phyloP scores from a whole-genome alignment of 2,113 vertebrate genomes.

The Lasiurus borealis region DNA sequence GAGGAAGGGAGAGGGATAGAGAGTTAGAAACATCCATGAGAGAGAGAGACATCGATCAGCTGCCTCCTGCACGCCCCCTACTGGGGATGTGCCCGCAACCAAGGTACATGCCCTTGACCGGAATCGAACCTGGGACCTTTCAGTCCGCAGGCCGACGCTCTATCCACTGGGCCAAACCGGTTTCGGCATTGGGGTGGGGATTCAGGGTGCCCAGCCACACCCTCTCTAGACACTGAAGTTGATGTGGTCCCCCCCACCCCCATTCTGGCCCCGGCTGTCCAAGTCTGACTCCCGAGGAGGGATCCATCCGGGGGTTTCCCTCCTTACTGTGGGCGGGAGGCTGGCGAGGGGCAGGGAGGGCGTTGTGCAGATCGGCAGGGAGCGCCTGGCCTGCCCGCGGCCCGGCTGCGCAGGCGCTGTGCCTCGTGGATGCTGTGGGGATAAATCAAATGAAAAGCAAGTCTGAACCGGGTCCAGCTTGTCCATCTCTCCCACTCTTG shows the following conservation, averaged over 20 bases:
- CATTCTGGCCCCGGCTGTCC: accelerated
- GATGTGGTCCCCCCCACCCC: too few relatives aligned
- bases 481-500: background rate
- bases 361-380: background rate
- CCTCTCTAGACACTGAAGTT: background rate
- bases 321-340: background rate
- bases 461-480: slow-evolving; percentile 61
- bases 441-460: slow-evolving; percentile 73
- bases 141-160: too few relatives aligned
- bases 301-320: too few relatives aligned
- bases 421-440: background rate
- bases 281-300: accelerated
- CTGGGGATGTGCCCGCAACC: too few relatives aligned
- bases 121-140: too few relatives aligned
- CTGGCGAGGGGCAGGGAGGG: accelerated
- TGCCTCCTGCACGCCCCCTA: too few relatives aligned
- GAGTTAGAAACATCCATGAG: too few relatives aligned
- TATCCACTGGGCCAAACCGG: too few relatives aligned
- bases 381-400: accelerated
- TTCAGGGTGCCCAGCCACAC: background rate
- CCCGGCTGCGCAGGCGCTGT: background rate
- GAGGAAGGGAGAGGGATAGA: too few relatives aligned
- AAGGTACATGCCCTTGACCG: too few relatives aligned
- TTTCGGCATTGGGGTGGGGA: background rate
- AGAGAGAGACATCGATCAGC: too few relatives aligned